Evolutionary conservation across 2,888 invertebrate genomes (phyloP).

Genomic region (Coleophora deauratella): DNA sequence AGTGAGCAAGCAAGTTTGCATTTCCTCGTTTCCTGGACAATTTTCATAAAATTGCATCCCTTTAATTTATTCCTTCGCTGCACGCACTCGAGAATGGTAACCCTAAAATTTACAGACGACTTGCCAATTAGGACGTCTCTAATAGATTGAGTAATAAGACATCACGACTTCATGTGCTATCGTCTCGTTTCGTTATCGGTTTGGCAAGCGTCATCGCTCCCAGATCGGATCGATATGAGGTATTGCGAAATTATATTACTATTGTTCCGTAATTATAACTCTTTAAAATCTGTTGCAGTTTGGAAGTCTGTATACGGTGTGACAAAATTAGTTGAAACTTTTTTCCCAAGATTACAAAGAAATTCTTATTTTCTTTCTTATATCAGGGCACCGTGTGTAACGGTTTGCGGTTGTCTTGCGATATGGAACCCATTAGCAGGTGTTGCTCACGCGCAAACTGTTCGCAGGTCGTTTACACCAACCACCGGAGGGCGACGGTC

Average conservation of each 20-base stretch:
- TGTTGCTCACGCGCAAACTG: slow-evolving; percentile 20
- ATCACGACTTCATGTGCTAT: slow-evolving; percentile 27
- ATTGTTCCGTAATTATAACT: too few species aligned
- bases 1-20: too few species aligned
- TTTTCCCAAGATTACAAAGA: too few species aligned
- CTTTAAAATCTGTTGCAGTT: too few species aligned
- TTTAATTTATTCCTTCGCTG: too few species aligned
- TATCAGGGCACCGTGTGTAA: slow-evolving; percentile 56
- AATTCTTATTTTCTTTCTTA: too few species aligned
- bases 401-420: slow-evolving; percentile 48
- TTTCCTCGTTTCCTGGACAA: too few species aligned
- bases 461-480: slow-evolving; percentile 36
- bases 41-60: too few species aligned
- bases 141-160: slow-evolving; percentile 26
- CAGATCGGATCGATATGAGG: too few species aligned
- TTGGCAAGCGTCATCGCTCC: slow-evolving; percentile 1
- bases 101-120: slow-evolving; percentile 20
- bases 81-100: not conserved
- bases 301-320: too few species aligned
- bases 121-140: slow-evolving; percentile 34
- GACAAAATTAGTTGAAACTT: too few species aligned
- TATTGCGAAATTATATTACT: too few species aligned
- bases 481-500: not conserved
- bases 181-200: slow-evolving; percentile 17
- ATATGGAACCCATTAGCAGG: slow-evolving; percentile 58